Base-by-base conservation (phyloP, 2,113 vertebrate genomes). In the Albula goreensis region DNA sequence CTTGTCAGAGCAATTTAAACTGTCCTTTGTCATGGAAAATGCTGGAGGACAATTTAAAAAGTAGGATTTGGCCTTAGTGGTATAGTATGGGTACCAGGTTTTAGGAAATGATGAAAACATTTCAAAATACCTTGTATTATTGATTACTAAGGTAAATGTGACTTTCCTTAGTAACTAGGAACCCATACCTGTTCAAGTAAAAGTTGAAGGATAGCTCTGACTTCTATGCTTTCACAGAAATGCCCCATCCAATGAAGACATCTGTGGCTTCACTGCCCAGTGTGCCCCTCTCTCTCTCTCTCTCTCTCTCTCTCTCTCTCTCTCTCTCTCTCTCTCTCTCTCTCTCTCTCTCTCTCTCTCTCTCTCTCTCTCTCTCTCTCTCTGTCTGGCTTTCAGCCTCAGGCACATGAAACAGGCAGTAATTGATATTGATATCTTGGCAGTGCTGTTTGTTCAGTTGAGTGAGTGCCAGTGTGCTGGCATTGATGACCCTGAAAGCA, bases 391-490 rank as follows among this genome's bases (percentile, higher is more conserved):
- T 19, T 6, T 31, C 22, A n/a, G 22, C 22, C 10, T n/a, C n/a
- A 74, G n/a, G n/a, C 70, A 74, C 70, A 74, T 74, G 70, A 31
- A 74, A 74, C 70, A n/a, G n/a, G 8, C 70, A 74, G 70, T 74
- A 70, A 70, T 70, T 70, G 63, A 22, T 74, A 74, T 74, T 74
- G 70, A 74, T 74, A 74, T 74, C 31, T 74, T 74, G 70, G 70
- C 70, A 74, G 70, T 74, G 70, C 70, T 74, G 17, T 74, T 6
- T 22, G 5, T 74, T 74, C 70, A 31, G 70, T n/a, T 74, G 70
- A 31, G n/a, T 74, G 70, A 10, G 22, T 74, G 70, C 70, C 70
- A 74, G n/a, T 70, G 17, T n/a, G 17, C 4, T 70, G 63, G 22
- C 63, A 70, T 8, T n/a, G 63, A n/a, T 70, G 63, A 70, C 63